Evolutionary conservation across 1,140 invertebrate species (phyloP).

Genomic region (Drosophila triauraria): DNA sequence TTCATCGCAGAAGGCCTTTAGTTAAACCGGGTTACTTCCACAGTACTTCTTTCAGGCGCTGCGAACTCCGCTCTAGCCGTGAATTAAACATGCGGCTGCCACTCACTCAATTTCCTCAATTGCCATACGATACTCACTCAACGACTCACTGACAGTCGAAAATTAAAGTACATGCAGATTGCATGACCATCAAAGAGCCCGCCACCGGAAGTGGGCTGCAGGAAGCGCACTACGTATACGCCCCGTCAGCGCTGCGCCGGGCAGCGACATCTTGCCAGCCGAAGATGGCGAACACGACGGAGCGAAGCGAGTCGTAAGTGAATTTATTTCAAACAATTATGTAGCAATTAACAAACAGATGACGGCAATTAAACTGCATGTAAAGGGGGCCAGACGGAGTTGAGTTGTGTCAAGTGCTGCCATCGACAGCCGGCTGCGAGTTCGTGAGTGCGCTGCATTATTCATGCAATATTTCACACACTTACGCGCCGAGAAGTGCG

Average conservation of each 20-base stretch:
- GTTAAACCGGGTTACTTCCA: not conserved
- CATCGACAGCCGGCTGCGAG: slow-evolving; percentile 39
- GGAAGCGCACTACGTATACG: slow-evolving; percentile 69
- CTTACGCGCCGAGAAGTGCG: slow-evolving; percentile 42
- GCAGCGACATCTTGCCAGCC: slow-evolving; percentile 38
- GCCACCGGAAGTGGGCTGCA: slow-evolving; percentile 21
- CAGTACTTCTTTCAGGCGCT: not conserved
- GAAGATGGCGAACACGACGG: slow-evolving; percentile 9
- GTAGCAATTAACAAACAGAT: slow-evolving; percentile 82
- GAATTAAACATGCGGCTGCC: slow-evolving; percentile 40
- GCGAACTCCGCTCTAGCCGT: not conserved
- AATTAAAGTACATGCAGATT: slow-evolving; percentile 65
- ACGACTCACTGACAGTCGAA: slow-evolving; percentile 31
- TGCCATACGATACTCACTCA: slow-evolving; percentile 24
- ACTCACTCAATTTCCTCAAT: slow-evolving; percentile 31
- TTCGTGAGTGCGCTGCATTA: slow-evolving; percentile 56
- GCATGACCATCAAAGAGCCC: slow-evolving; percentile 37
- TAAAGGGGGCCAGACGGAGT: slow-evolving; percentile 16
- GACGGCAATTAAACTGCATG: slow-evolving; percentile 72
- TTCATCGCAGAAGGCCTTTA: accelerated
- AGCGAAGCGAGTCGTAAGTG: slow-evolving; percentile 51
- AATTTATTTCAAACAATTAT: slow-evolving; percentile 84
- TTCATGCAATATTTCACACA: slow-evolving; percentile 71
- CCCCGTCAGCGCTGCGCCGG: slow-evolving; percentile 58
- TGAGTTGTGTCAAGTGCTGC: slow-evolving; percentile 47